A percentile compares a stretch with the other conserved stretches of the same genome.
Evolutionary conservation across 2,797 vertebrate species (phyloP).

Genomic region (Sebastes minor): DNA sequence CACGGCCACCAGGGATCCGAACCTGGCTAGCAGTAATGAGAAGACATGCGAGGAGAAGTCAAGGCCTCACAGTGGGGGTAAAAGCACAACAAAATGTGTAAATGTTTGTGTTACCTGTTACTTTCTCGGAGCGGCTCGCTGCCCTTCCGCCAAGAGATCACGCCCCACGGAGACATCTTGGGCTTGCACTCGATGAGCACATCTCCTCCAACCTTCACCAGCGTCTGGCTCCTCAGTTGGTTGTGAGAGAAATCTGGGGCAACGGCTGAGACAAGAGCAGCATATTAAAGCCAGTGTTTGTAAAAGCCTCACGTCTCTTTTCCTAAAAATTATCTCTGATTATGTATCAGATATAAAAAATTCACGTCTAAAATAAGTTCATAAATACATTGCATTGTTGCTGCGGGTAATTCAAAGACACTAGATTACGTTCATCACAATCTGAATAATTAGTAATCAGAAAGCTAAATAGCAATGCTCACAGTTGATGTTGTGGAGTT

Average conservation of each 20-base stretch:
- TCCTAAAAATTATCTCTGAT: neutral
- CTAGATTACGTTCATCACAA: neutral
- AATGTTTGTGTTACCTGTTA: slow-evolving; percentile 85
- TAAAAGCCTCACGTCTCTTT: slow-evolving; percentile 29
- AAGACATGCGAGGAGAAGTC: neutral
- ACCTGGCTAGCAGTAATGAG: neutral
- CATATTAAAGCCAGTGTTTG: slow-evolving; percentile 37
- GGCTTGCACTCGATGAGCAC: slow-evolving; percentile 94
- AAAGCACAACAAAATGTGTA: slow-evolving; percentile 1
- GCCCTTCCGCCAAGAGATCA: slow-evolving; percentile 93
- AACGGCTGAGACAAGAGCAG: slow-evolving; percentile 83
- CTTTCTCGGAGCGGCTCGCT: slow-evolving; percentile 87
- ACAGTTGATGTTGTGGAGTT: neutral
- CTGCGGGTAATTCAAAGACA: neutral
- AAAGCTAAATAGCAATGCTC: neutral
- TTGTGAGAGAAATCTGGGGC: slow-evolving; percentile 94
- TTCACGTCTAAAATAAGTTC: neutral
- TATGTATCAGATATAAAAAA: slow-evolving; percentile 15
- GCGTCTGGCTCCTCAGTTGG: slow-evolving; percentile 89
- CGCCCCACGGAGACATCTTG: slow-evolving; percentile 94
- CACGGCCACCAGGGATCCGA: neutral
- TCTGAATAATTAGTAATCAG: slow-evolving; percentile 10
- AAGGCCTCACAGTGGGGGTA: neutral
- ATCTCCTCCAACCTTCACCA: slow-evolving; percentile 93
- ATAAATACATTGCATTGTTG: neutral